phyloP scores from a whole-genome alignment of 2,888 invertebrate genomes.

The Aricia artaxerxes region DNA sequence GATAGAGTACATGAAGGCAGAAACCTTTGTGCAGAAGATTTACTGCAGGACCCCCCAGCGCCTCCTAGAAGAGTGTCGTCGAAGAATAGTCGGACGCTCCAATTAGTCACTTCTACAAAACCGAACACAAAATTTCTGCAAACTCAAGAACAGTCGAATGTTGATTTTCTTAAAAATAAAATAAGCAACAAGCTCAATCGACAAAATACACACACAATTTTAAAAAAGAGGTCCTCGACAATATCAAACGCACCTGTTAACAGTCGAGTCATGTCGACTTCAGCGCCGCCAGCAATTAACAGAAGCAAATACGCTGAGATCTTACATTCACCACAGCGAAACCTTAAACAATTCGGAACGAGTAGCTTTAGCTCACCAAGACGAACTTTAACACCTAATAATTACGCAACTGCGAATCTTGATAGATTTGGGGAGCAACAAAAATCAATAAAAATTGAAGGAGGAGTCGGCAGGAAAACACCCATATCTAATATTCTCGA shows the following conservation, averaged over 20 bases:
- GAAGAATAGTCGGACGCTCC: conserved; percentile 84
- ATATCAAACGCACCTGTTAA: conserved; percentile 41
- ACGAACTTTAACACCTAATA: conserved; percentile 67
- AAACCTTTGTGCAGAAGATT: conserved; percentile 71
- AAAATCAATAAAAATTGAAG: conserved; percentile 66
- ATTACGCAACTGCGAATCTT: conserved; percentile 60
- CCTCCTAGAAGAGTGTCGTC: conserved; percentile 89
- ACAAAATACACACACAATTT: conserved; percentile 70
- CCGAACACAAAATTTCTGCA: conserved; percentile 64
- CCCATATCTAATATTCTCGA: conserved; percentile 75
- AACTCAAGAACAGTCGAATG: conserved; percentile 72
- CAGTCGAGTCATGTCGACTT: conserved; percentile 61
- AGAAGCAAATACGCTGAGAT: conserved; percentile 54
- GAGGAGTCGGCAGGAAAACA: conserved; percentile 73
- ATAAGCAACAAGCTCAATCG: conserved; percentile 80
- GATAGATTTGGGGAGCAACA: conserved; percentile 55
- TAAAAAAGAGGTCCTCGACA: conserved; percentile 47
- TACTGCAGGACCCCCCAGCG: conserved; percentile 79
- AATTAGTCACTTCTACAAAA: conserved; percentile 80
- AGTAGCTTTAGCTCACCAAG: conserved; percentile 74
- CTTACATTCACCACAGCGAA: conserved; percentile 46
- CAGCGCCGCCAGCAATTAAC: conserved; percentile 68
- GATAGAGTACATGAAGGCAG: conserved; percentile 70
- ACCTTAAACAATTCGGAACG: conserved; percentile 52
- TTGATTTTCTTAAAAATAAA: conserved; percentile 82